Conservation (phyloP, 2,113 vertebrate species). For the Grus americana region DNA sequence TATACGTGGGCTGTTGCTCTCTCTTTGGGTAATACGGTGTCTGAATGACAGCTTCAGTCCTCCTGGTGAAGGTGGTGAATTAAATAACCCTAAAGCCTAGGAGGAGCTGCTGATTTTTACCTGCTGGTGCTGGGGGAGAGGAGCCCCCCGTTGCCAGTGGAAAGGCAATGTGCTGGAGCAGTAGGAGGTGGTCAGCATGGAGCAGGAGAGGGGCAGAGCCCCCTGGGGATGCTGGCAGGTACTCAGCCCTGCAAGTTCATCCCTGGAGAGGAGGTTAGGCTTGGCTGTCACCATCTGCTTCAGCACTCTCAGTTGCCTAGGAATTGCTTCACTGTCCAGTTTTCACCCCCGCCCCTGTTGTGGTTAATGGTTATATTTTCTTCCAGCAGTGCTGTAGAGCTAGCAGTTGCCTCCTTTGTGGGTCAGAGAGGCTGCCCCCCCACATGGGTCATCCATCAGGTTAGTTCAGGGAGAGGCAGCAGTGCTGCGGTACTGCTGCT, state of each 20-base stretch:
- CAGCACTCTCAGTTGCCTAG: neutral
- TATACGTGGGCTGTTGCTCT: neutral
- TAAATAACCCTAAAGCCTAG: neutral
- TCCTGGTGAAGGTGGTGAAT: neutral
- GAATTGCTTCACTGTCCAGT: neutral
- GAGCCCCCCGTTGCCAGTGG: neutral
- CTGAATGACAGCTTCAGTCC: neutral
- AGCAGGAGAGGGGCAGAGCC: neutral
- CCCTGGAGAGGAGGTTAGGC: fast-evolving
- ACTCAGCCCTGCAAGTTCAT: neutral
- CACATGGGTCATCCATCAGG: neutral
- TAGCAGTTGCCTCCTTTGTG: neutral
- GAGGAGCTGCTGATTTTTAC: neutral
- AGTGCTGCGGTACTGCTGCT: neutral
- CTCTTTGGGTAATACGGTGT: neutral
- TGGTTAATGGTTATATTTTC: neutral
- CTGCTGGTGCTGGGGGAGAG: neutral
- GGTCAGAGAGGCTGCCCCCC: neutral
- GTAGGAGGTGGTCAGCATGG: fast-evolving
- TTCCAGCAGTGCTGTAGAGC: neutral
- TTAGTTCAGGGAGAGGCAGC: neutral
- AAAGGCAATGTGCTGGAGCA: neutral
- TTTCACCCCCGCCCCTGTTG: fast-evolving
- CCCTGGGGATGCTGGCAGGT: neutral
- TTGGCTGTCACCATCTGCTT: neutral